Conservation (phyloP, 2,888 invertebrate genomes). For the Drosophila longiperda region DNA sequence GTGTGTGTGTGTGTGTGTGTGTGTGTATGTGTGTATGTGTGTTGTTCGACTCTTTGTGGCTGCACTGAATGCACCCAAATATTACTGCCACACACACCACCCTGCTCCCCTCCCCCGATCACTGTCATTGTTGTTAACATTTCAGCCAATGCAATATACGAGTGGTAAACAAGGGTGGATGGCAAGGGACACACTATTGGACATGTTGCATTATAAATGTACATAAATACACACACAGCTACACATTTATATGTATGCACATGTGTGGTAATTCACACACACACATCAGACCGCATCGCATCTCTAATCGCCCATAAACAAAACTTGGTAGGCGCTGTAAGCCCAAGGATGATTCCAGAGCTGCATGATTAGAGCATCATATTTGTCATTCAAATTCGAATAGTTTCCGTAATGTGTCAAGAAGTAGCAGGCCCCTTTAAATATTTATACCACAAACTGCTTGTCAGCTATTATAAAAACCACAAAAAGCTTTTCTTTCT, state of each 20-base stretch:
- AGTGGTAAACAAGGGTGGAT: conserved; percentile 2
- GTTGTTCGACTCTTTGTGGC: conserved; percentile 46
- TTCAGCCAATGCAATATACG: conserved; percentile 25
- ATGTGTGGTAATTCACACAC: conserved; percentile 8
- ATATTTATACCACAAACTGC: not conserved
- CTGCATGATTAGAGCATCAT: not conserved
- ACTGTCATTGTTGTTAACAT: conserved; percentile 38
- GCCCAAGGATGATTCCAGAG: conserved; percentile 3
- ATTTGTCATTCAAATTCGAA: not conserved
- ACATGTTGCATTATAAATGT: conserved; percentile 21
- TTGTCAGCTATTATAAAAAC: not conserved
- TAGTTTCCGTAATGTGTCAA: conserved; percentile 2
- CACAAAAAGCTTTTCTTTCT: not conserved
- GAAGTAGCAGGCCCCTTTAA: not conserved
- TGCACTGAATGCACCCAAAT: conserved; percentile 53
- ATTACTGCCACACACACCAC: conserved; percentile 6
- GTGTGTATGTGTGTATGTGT: not conserved
- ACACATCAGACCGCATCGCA: not conserved
- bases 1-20: not conserved
- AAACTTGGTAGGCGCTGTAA: conserved; percentile 1
- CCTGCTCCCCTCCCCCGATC: not conserved
- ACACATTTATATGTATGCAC: not conserved
- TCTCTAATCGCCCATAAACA: conserved; percentile 11
- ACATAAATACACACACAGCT: not conserved
- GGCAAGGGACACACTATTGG: conserved; percentile 6